Base-by-base conservation (phyloP, 2,888 invertebrate genomes). In the Chrysolina americana region DNA sequence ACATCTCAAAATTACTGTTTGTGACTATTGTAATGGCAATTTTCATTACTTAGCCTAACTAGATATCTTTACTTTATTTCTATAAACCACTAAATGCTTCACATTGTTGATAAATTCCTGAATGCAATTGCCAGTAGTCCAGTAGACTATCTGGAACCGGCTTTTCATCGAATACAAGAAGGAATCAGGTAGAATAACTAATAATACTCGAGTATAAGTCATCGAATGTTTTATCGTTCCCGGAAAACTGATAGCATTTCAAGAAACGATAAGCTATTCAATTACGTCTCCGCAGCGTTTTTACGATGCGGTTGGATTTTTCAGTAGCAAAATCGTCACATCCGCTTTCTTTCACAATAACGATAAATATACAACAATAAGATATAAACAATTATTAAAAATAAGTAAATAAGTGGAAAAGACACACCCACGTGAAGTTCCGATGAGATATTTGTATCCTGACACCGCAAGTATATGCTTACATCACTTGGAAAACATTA, bases 281-380 rank as follows among this genome's bases (percentile, higher is more conserved):
- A n/a, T 36, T 36, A 59, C 59, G 15, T 28, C 59, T 36, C 13
- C 28, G 28, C 36, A 36, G 13, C 23, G 10, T 13, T n/a, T 59
- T 59, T 53, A 53, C 53, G 59, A 28, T 36, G 59, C 59, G 59
- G 59, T 59, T n/a, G 36, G 59, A 59, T 17, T 59, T 59, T 59
- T n/a, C 59, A 59, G 23, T 36, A 36, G 36, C 59, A 36, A 4
- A 23, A 59, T n/a, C 23, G 23, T 36, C 36, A 59, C 28, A n/a
- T 59, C 59, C 59, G 59, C 28, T 28, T 28, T 59, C 23, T 59
- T 59, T 59, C 59, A 28, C 59, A 59, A 59, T 59, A 59, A 28
- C 19, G 15, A 59, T 59, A 28, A 23, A 59, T 59, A 59, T 59
- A 5, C 59, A 59, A 59, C 23, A 23, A 36, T n/a, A 6, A 59